Evolutionary conservation across 1,140 invertebrate species (phyloP).

Genomic region (Condylostylus longicornis): DNA sequence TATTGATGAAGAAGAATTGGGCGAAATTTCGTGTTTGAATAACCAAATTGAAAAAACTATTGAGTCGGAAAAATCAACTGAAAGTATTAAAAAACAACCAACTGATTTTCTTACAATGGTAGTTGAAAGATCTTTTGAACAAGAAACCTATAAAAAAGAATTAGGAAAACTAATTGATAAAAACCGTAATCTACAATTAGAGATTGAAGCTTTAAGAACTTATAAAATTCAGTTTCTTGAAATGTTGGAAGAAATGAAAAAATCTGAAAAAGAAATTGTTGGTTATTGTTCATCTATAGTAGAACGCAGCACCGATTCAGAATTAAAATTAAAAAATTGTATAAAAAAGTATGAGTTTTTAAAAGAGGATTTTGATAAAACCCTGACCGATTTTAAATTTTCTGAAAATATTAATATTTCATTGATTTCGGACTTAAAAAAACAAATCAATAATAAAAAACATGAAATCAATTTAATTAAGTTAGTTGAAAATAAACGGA

Average conservation of each 20-base stretch:
- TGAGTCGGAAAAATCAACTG: no score
- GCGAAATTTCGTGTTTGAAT: no score
- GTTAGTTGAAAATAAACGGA: conserved; percentile 6
- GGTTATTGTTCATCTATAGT: conserved; percentile 13
- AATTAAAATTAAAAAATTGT: conserved; percentile 15
- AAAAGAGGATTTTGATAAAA: conserved; percentile 19
- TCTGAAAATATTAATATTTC: conserved; percentile 18
- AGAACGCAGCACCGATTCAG: conserved; percentile 12
- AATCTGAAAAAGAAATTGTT: conserved; percentile 15
- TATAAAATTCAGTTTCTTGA: conserved; percentile 23
- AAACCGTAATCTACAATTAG: conserved; percentile 3
- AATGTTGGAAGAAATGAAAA: conserved; percentile 18
- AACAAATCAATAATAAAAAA: conserved; percentile 4
- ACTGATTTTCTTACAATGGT: no score
- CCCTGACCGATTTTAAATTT: conserved; percentile 10
- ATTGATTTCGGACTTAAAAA: conserved; percentile 9
- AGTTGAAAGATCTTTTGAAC: not conserved
- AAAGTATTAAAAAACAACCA: no score
- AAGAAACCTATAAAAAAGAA: not conserved
- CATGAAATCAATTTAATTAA: conserved; percentile 5
- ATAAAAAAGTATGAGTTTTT: conserved; percentile 18
- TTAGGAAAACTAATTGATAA: not conserved
- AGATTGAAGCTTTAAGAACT: conserved; percentile 12
- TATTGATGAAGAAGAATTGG: no score
- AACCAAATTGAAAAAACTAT: no score